Conservation (phyloP, 2,113 vertebrate species). For the Alexandromys fortis region DNA sequence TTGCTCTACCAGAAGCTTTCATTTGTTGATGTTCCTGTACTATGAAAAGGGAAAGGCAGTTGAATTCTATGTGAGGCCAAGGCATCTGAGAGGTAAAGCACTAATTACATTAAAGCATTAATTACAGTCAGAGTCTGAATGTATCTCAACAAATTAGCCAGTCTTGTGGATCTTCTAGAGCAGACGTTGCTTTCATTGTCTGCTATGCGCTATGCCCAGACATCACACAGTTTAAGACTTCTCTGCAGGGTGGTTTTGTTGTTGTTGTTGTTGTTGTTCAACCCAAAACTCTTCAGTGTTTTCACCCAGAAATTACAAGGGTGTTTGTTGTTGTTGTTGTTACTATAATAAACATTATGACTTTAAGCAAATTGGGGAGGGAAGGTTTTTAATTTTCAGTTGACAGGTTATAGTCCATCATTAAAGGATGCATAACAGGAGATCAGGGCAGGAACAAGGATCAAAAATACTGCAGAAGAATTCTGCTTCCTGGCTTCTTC, state of each 20-base stretch:
- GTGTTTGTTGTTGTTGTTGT: neutral
- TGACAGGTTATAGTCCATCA: neutral
- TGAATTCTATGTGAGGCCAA: neutral
- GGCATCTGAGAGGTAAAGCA: neutral
- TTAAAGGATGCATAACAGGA: neutral
- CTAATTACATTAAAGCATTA: neutral
- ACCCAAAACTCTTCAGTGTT: neutral
- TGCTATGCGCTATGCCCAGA: neutral
- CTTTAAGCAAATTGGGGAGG: neutral
- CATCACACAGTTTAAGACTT: neutral
- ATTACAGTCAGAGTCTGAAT: neutral
- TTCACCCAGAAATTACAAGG: neutral
- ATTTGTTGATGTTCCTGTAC: neutral
- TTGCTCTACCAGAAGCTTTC: neutral
- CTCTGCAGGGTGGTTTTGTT: neutral
- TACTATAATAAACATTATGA: neutral
- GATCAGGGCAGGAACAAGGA: neutral
- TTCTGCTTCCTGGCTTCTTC: neutral
- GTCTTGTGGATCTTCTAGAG: neutral
- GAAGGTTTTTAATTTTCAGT: neutral
- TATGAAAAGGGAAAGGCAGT: accelerated
- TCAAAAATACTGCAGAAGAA: neutral
- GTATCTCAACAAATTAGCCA: neutral
- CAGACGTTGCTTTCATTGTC: neutral
- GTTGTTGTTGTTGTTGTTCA: neutral